Conservation (phyloP, 2,888 invertebrate species). For the Pristionchus exspectatus region DNA sequence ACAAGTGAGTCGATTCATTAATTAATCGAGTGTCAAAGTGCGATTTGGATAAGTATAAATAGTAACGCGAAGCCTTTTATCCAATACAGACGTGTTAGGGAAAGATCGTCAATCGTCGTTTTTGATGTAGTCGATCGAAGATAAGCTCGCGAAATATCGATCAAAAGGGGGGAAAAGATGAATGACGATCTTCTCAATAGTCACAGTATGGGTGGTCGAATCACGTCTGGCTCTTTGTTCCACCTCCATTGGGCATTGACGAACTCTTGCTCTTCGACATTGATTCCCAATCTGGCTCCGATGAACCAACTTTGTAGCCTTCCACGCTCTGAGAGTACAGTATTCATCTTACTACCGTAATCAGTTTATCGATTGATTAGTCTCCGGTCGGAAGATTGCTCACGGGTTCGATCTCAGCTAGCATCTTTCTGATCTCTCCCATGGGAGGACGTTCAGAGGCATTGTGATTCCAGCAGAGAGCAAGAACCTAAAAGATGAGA, state of each 20-base stretch:
- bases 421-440: constrained; percentile 45
- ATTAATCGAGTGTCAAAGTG: background rate
- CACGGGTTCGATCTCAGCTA: constrained; percentile 40
- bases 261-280: constrained; percentile 42
- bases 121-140: constrained; percentile 17
- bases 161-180: background rate
- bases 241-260: constrained; percentile 25
- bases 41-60: background rate
- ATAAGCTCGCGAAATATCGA: constrained; percentile 34
- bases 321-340: constrained; percentile 31
- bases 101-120: constrained; percentile 35
- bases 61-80: constrained; percentile 45
- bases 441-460: constrained; percentile 64
- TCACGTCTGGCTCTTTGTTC: constrained; percentile 29
- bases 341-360: background rate
- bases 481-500: constrained; percentile 57
- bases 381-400: background rate
- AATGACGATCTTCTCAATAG: constrained; percentile 9
- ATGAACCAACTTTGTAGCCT: constrained; percentile 16
- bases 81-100: constrained; percentile 38
- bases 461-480: constrained; percentile 67
- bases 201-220: background rate
- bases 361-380: constrained; percentile 26
- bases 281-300: constrained; percentile 29
- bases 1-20: constrained; percentile 60